Percentiles rank a stretch among this genome's conserved stretches.
Evolutionary conservation across 2,888 invertebrate species (phyloP).

Genomic region (Nomada hirtipes): DNA sequence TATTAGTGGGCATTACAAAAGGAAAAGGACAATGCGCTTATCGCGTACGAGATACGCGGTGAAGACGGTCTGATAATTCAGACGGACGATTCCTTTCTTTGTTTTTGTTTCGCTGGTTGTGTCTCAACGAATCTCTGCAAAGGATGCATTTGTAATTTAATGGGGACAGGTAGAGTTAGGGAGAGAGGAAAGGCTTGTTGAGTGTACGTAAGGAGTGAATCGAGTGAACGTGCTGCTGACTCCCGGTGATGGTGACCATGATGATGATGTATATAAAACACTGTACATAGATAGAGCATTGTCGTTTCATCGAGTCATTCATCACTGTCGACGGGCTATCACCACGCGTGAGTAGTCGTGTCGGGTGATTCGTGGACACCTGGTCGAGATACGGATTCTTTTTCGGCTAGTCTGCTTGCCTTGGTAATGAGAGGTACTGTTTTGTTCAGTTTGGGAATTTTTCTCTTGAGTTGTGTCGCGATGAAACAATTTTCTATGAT

Average conservation of each 20-base stretch:
- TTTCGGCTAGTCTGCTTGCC: not conserved
- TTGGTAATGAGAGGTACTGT: not conserved
- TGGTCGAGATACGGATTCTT: conserved; percentile 5
- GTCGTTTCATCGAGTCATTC: conserved; percentile 76
- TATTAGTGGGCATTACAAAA: conserved; percentile 67
- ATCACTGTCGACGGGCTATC: conserved; percentile 62
- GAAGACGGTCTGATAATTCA: not conserved
- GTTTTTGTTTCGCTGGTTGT: conserved; percentile 55
- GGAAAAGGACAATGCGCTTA: conserved; percentile 1
- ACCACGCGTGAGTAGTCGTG: conserved; percentile 50
- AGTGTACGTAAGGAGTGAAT: conserved; percentile 8
- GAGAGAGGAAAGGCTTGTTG: conserved; percentile 37
- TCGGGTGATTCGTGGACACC: conserved; percentile 3
- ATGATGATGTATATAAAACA: conserved; percentile 75
- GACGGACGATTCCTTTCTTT: not conserved
- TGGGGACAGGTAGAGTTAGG: not conserved
- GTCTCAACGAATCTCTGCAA: conserved; percentile 67
- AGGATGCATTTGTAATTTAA: conserved; percentile 65
- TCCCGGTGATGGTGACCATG: conserved; percentile 57
- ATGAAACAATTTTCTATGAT: too few species aligned
- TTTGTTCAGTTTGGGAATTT: too few species aligned
- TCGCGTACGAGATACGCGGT: not conserved
- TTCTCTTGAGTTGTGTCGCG: too few species aligned
- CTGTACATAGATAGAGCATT: conserved; percentile 79
- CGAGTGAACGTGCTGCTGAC: conserved; percentile 38